phyloP scores from a whole-genome alignment of 2,888 invertebrate species.

The Zaprionus bogoriensis region DNA sequence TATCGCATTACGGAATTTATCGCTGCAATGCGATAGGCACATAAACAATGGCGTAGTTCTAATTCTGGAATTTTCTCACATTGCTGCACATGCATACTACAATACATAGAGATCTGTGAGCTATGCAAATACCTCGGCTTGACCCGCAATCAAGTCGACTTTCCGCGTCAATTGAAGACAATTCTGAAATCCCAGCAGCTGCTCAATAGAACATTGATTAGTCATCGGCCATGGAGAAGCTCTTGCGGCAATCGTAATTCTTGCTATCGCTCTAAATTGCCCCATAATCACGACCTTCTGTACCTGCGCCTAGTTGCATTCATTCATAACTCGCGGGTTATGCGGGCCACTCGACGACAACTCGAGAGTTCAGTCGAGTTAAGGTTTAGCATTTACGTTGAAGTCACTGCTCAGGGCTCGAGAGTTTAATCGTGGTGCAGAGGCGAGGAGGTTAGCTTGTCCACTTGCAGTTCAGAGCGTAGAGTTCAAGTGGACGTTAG shows the following conservation, averaged over 20 bases:
- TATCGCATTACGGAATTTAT: not conserved
- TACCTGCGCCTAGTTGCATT: not conserved
- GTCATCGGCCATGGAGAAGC: not conserved
- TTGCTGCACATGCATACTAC: too few relatives aligned
- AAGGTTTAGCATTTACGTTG: not conserved
- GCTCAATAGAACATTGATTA: not conserved
- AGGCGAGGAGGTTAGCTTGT: not conserved
- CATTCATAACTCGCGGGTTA: not conserved
- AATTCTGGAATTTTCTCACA: not conserved
- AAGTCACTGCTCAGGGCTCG: too few relatives aligned
- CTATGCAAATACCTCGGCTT: not conserved
- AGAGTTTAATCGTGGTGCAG: not conserved
- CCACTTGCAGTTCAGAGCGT: too few relatives aligned
- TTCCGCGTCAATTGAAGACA: conserved; percentile 26
- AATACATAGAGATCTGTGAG: not conserved
- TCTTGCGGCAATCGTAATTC: not conserved
- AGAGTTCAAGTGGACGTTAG: not conserved
- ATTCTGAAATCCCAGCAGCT: conserved; percentile 18
- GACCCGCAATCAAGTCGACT: conserved; percentile 1
- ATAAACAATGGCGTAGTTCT: not conserved
- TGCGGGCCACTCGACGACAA: not conserved
- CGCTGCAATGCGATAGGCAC: too few relatives aligned
- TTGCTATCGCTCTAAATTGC: not conserved
- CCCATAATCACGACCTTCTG: not conserved
- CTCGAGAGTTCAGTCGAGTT: not conserved